Conservation (phyloP, 2,888 invertebrate genomes). For the Lagria hirta region DNA sequence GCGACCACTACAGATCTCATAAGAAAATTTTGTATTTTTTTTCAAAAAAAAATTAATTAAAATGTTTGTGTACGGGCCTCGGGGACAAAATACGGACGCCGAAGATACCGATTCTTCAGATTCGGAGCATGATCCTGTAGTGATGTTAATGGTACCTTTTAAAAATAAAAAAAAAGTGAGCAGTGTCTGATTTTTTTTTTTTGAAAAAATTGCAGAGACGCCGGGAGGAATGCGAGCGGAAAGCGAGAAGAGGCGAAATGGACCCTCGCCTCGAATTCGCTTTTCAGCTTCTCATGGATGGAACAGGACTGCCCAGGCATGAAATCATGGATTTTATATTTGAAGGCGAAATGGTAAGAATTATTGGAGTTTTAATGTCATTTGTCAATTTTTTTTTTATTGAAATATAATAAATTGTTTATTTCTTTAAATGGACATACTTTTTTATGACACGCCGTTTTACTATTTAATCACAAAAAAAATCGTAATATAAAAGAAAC, state of each 20-base stretch:
- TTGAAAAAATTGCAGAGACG: slow-evolving; percentile 63
- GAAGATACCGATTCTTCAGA: slow-evolving; percentile 41
- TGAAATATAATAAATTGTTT: too few species aligned
- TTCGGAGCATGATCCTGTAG: slow-evolving; percentile 41
- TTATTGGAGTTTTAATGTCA: neutral
- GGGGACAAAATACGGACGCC: slow-evolving; percentile 33
- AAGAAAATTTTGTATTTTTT: neutral
- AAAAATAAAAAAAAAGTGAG: neutral
- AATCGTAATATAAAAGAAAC: too few species aligned
- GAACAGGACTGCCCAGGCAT: slow-evolving; percentile 76
- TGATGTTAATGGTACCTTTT: slow-evolving; percentile 40
- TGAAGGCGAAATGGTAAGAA: slow-evolving; percentile 79
- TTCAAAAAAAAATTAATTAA: slow-evolving; percentile 5
- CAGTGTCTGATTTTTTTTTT: slow-evolving; percentile 7
- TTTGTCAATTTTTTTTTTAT: too few species aligned
- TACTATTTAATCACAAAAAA: too few species aligned
- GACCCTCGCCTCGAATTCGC: slow-evolving; percentile 89
- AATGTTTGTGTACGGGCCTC: slow-evolving; percentile 48
- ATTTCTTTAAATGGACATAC: too few species aligned
- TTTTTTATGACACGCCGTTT: too few species aligned
- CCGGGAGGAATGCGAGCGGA: slow-evolving; percentile 90
- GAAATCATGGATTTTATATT: slow-evolving; percentile 90
- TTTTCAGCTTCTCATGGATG: slow-evolving; percentile 84
- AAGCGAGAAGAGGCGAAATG: slow-evolving; percentile 88
- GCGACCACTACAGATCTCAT: slow-evolving; percentile 2